Evolutionary conservation across 2,113 vertebrate genomes (phyloP).

Genomic region (Myrmecobius fasciatus): DNA sequence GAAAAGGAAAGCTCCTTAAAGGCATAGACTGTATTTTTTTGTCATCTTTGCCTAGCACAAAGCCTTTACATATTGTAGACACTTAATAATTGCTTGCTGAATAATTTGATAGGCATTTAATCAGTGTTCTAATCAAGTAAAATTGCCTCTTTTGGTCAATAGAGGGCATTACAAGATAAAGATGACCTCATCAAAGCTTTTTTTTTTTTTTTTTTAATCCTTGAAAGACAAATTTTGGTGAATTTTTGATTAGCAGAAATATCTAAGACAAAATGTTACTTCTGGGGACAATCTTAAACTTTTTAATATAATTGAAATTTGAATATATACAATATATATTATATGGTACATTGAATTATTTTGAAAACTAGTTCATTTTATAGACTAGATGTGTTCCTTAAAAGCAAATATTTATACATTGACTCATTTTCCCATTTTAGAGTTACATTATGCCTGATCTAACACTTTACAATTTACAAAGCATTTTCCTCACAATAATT

Average conservation of each 20-base stretch:
- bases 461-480: not conserved
- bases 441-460: not conserved
- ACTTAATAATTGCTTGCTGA: not conserved
- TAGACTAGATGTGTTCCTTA: not conserved
- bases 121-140: not conserved
- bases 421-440: not conserved
- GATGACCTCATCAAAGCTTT: not conserved
- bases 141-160: not conserved
- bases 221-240: not conserved
- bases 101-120: not conserved
- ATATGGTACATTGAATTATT: not conserved
- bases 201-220: not conserved
- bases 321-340: not conserved
- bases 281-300: not conserved
- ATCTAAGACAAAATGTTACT: not conserved
- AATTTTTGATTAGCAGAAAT: not conserved
- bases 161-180: not conserved
- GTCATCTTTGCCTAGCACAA: not conserved
- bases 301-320: not conserved
- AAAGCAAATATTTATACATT: not conserved
- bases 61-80: not conserved
- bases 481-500: not conserved
- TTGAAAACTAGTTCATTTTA: not conserved
- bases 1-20: not conserved
- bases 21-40: not conserved